Evolutionary conservation across 2,797 vertebrate species (phyloP), one percentile per base, ranked within the genome.

Genomic region (Typhlichthys subterraneus): DNA sequence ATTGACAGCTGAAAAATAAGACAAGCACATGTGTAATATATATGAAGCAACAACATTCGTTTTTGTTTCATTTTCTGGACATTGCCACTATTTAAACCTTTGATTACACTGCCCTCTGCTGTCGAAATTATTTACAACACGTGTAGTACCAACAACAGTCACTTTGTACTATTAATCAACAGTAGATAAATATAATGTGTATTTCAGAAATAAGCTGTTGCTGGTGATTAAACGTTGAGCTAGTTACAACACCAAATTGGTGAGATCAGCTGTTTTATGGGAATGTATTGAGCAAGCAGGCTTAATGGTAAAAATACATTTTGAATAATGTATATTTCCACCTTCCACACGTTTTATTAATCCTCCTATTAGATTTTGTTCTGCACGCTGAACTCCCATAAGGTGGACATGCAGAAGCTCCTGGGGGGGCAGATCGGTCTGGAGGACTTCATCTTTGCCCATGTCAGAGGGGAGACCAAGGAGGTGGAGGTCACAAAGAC

Each of bases 391-490:
- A 99, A 99, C 85, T 97, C 97, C 0, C 96, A 99, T 80, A 99
- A 98, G 71, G 96, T 99, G 69, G 97, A 99, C 87, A 99, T 99
- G 97, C 96, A 96, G 89, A 99, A 97, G 79, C 91, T 99, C 1
- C 85, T 99, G 54, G 97, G 97, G 0, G 97, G 97, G 0, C 97
- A 99, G 91, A 99, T 99, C 0, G 97, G 97, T 10, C 85, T 99
- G 82, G 97, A 99, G 81, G 97, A 99, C 70, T 99, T 99, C 75
- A 99, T 99, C 85, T 99, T 99, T 0, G 97, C 97, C 38, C 97
- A 99, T 0, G 92, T 98, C 50, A 91, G 96, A 2, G 97, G 97
- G 0, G 95, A 98, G 81, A 96, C 95, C 1, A 98, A 99, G 74
- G 97, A 98, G 79, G 97, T 98, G 78, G 96, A 98, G 80, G 95